Evolutionary conservation across 1,140 invertebrate species (phyloP).

Genomic region (Heliothis virescens): DNA sequence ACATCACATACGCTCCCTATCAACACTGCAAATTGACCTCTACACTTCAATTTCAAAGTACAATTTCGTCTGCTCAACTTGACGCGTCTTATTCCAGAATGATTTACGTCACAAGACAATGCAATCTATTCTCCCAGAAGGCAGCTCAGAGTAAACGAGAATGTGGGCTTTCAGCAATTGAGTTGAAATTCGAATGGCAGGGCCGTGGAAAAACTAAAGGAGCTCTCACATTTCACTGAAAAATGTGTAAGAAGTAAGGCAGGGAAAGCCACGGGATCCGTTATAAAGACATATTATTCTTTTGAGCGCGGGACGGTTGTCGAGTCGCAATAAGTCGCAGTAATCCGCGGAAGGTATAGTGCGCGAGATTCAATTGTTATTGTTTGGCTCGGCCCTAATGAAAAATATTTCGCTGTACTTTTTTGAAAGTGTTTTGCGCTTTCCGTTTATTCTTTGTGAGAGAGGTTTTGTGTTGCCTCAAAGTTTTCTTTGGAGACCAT

Average conservation of each 20-base stretch:
- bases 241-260: constrained; percentile 84
- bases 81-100: constrained; percentile 68
- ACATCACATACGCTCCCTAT: constrained; percentile 48
- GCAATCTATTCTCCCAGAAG: constrained; percentile 79
- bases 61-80: constrained; percentile 43
- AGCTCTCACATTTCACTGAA: constrained; percentile 83
- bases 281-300: constrained; percentile 86
- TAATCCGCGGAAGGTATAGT: constrained; percentile 79
- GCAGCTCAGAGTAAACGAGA: background rate
- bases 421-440: constrained; percentile 63
- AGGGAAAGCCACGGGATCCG: constrained; percentile 80
- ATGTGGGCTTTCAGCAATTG: constrained; percentile 43
- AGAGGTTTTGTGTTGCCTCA: constrained; percentile 41
- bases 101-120: constrained; percentile 81
- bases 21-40: constrained; percentile 54
- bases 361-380: constrained; percentile 78
- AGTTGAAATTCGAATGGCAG: constrained; percentile 54
- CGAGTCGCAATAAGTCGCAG: constrained; percentile 78
- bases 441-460: constrained; percentile 53
- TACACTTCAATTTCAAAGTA: constrained; percentile 55
- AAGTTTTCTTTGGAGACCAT: constrained; percentile 17
- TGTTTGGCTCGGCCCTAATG: constrained; percentile 79
- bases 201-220: constrained; percentile 67
- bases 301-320: constrained; percentile 78
- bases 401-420: constrained; percentile 82